Conservation (phyloP, 2,797 vertebrate species). For the Delichon dasypus region DNA sequence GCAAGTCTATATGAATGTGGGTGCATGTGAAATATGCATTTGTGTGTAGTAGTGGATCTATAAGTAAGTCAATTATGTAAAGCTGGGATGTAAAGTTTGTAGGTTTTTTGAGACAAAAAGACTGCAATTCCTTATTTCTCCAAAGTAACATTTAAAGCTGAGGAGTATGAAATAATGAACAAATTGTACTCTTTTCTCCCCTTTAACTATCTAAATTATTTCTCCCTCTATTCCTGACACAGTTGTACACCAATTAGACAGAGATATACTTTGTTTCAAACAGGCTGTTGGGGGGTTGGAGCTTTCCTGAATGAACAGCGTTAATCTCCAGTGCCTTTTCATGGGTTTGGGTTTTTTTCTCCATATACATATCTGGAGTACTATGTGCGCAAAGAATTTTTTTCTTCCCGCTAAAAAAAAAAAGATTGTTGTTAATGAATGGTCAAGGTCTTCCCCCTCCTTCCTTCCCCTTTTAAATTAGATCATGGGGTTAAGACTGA, state of each 20-base stretch:
- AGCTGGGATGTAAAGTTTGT: not conserved
- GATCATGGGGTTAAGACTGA: constrained; percentile 68
- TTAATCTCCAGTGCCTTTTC: constrained; percentile 73
- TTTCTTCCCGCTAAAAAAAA: not conserved
- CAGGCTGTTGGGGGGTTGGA: constrained; percentile 8
- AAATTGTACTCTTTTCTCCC: not conserved
- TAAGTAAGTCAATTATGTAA: not conserved
- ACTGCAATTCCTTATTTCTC: not conserved
- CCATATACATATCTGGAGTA: constrained; percentile 58
- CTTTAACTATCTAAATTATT: constrained; percentile 34
- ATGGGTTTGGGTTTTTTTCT: constrained; percentile 12
- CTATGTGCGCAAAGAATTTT: constrained; percentile 13
- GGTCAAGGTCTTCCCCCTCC: constrained; percentile 56
- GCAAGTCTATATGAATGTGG: not conserved
- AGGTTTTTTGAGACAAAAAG: not conserved
- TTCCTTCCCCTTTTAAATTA: constrained; percentile 63
- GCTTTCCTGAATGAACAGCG: constrained; percentile 45
- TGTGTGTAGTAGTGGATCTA: not conserved
- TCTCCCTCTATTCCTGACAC: not conserved
- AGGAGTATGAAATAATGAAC: not conserved
- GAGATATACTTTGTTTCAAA: constrained; percentile 62
- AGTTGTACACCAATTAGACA: constrained; percentile 52
- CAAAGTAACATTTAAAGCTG: not conserved
- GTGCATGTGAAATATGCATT: accelerated
- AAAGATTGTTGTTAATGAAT: constrained; percentile 64